Evolutionary conservation across 2,888 invertebrate species (phyloP), one percentile per base, ranked within the genome.

Genomic region (Synergus umbraculus): DNA sequence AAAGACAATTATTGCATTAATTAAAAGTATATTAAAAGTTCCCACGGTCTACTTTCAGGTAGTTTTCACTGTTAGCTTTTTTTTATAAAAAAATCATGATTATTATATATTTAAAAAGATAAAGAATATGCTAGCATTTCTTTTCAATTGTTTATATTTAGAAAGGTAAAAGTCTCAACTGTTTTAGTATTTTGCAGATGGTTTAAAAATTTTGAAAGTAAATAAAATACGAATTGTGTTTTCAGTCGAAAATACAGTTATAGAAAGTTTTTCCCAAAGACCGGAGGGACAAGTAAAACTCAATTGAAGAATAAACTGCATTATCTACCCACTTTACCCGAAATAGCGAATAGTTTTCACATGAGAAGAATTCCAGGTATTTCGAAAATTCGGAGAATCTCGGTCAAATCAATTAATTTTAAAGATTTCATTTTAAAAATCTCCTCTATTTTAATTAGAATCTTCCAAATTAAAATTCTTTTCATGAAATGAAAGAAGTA

Each of bases 231-330:
- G 1, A 49, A 29, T 12, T 37, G 54, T 37, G 18, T 73, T 73
- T 41, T 41, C 41, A n/a, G 15, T 54, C 54, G 9, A 10, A 58
- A 54, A 9, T 49, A n/a, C 22, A 29, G 54, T 10, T 73, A 5
- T 73, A 5, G 12, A 54, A 73, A 73, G 54, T 54, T 73, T 54
- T 54, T 73, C 41, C 54, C 12, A 58, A 73, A 41, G 12, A n/a
- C 54, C 29, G 10, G 9, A 58, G 73, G 54, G 41, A 58, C 0
- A n/a, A 37, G 73, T 54, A 54, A 37, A 37, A 73, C 73, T 54
- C 37, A 41, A 73, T 73, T 10, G 41, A 58, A 58, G 41, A 58
- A 58, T 73, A 73, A 73, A 73, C 10, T 37, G 54, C n/a, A 73
- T 73, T 73, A 54, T 29, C 15, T 73, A 54, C 46, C 54, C 41